These are phyloP conservation scores for Urocyon cinereoargenteus DNA, from an alignment of 2,797 vertebrate genomes.

Conservation along the genomic window DNA sequence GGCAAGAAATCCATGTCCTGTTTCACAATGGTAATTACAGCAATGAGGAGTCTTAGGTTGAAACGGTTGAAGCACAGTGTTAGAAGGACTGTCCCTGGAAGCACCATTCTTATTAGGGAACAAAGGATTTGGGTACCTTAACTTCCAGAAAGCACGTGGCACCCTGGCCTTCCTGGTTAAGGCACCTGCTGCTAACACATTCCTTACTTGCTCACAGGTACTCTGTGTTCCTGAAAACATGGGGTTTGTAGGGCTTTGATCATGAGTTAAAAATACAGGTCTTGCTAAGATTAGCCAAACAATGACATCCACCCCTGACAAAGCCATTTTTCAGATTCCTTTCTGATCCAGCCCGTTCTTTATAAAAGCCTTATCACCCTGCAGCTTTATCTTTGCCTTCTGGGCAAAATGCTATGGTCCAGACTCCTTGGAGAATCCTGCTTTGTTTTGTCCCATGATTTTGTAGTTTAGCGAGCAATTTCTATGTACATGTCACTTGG, in stretches of 20 bases:
- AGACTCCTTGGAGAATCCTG: not conserved
- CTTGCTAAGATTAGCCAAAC: not conserved
- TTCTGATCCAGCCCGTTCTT: not conserved
- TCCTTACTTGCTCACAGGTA: not conserved
- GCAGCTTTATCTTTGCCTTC: not conserved
- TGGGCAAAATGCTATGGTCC: not conserved
- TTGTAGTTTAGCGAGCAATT: not conserved
- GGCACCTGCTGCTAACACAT: not conserved
- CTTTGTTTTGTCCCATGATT: not conserved
- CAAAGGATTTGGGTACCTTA: not conserved
- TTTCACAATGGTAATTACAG: conserved; percentile 67
- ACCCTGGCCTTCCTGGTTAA: not conserved
- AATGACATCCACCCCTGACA: not conserved
- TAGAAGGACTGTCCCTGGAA: conserved; percentile 24
- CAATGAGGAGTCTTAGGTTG: conserved; percentile 36
- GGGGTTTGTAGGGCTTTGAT: not conserved
- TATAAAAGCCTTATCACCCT: not conserved
- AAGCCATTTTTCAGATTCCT: not conserved
- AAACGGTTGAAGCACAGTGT: not conserved
- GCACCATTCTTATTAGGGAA: conserved; percentile 30
- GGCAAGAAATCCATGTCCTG: conserved; percentile 24
- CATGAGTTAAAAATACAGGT: conserved; percentile 37
- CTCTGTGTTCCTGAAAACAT: not conserved
- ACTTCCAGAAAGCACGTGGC: not conserved
- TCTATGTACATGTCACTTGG: not conserved